Evolutionary conservation across 2,888 invertebrate genomes (phyloP), one percentile per base, ranked within the genome.

Genomic region (Strigamia maritima): DNA sequence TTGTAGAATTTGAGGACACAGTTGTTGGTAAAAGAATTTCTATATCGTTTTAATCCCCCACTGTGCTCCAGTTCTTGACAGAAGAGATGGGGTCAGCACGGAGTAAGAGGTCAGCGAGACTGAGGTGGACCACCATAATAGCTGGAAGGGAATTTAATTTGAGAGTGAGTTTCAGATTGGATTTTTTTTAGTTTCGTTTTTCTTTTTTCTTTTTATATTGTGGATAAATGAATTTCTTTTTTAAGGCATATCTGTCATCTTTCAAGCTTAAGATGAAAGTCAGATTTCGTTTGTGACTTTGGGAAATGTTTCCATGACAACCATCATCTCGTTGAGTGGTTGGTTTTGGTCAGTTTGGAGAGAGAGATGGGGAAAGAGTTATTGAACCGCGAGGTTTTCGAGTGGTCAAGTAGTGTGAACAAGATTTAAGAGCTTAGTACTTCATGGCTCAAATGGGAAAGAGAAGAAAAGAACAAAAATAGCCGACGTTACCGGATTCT

Each of bases 91-190:
- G 65, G 65, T 65, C 65, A 65, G 65, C 14, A 65, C 12, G 26
- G 65, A 65, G 26, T 65, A 26, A 65, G 16, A 65, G 65, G 65
- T 65, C 65, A 65, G 65, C 10, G 26, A 65, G 65, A 26, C 26
- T 65, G 65, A 65, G 65, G 65, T 65, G 65, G 65, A 65, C 65
- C 65, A 16, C 22, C 65, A 16, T 65, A 65, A 65, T 65, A 65
- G 26, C 65, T 28, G 26, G 65, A 65, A 26, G 65, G 65, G 65
- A 65, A 65, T 65, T 65, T 65, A 65, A 65, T 65, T 65, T 65
- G 26, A 26, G 65, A 65, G 65, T 65, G 65, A 65, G 65, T 65
- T 65, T 65, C 8, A 26, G 65, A 65, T 65, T 65, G 65, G 26
- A 26, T 65, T 65, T 65, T 65, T 65, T 65, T 65, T 12, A 2